phyloP scores from a whole-genome alignment of 2,797 vertebrate genomes.

The Chaetodon trifasciatus region DNA sequence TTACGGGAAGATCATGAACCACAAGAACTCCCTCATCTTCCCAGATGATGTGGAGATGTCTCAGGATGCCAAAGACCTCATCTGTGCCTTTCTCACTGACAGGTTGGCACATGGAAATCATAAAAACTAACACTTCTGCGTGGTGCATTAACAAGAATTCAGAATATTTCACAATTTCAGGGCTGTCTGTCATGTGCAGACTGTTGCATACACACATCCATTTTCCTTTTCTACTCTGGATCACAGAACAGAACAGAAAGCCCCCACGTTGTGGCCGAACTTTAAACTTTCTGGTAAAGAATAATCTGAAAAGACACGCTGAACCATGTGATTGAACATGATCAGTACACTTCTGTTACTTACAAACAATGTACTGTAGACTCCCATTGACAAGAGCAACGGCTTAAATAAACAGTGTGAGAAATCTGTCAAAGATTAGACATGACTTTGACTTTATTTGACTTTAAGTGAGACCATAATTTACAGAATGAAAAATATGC shows the following conservation, averaged over 20 bases:
- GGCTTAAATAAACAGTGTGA: neutral
- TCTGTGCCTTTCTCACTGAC: conserved; percentile 96
- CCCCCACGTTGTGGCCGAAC: neutral
- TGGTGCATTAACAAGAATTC: conserved; percentile 13
- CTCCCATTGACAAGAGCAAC: neutral
- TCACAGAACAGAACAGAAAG: neutral
- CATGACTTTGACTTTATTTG: too few species aligned
- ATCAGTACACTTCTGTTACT: neutral
- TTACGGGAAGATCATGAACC: conserved; percentile 99
- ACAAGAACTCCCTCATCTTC: conserved; percentile 93
- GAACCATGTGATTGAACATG: neutral
- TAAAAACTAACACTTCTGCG: neutral
- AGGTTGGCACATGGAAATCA: conserved; percentile 81
- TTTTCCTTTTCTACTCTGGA: neutral
- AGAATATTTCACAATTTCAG: conserved; percentile 15
- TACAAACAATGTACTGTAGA: too few species aligned
- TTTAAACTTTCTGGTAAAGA: neutral
- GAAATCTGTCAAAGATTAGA: conserved; percentile 1
- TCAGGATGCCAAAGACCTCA: conserved; percentile 93
- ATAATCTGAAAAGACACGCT: neutral
- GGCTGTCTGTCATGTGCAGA: neutral
- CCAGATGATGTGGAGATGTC: conserved; percentile 95
- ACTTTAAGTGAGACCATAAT: too few species aligned
- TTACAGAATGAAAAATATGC: too few species aligned
- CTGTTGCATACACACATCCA: neutral